phyloP scores from a whole-genome alignment of 1,140 invertebrate species.

The Diprion similis region DNA sequence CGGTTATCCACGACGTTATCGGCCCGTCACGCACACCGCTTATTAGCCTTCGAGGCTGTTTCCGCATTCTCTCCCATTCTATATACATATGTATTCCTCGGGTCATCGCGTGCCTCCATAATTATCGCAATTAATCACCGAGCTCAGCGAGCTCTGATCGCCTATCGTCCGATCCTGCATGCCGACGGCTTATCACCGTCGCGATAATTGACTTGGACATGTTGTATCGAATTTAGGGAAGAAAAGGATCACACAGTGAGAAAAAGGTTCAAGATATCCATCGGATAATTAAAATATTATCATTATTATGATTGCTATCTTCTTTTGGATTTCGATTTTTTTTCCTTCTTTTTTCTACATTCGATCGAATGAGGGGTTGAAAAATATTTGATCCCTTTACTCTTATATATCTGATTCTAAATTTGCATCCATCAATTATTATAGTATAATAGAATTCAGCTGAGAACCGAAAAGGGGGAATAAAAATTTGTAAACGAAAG shows the following conservation, averaged over 20 bases:
- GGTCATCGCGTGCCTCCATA: slow-evolving; percentile 27
- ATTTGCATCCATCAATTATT: no score
- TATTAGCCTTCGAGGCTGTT: background rate
- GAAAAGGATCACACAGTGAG: background rate
- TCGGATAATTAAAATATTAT: no score
- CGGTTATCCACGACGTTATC: background rate
- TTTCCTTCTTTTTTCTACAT: no score
- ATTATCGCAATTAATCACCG: slow-evolving; percentile 41
- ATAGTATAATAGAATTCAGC: no score
- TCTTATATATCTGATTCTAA: no score
- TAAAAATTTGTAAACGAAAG: no score
- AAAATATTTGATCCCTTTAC: no score
- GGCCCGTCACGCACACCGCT: background rate
- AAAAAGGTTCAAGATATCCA: no score
- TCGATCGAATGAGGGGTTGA: no score
- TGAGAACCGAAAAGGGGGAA: no score
- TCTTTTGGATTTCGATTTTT: no score
- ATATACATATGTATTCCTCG: background rate
- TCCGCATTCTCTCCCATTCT: background rate
- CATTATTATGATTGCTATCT: no score
- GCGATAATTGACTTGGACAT: slow-evolving; percentile 44
- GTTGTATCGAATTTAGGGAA: slow-evolving; percentile 14
- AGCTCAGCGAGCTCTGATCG: slow-evolving; percentile 31
- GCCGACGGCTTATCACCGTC: slow-evolving; percentile 35
- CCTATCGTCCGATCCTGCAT: slow-evolving; percentile 31